phyloP scores from a whole-genome alignment of 1,140 invertebrate species.

The Scaptomyza graminum region DNA sequence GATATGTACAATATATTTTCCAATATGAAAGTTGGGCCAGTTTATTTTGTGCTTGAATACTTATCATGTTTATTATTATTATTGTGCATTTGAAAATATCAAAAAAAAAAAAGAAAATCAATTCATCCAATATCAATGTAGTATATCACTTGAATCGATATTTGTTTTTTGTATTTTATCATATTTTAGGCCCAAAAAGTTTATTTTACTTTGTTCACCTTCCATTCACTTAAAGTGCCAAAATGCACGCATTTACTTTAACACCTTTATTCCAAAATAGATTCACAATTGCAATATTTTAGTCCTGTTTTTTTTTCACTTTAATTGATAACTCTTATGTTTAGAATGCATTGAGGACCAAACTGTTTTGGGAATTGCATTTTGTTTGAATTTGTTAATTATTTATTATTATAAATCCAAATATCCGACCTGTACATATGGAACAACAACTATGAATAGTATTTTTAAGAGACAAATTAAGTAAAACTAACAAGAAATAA shows the following conservation, averaged over 20 bases:
- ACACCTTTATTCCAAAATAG: neutral
- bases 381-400: neutral
- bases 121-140: slow-evolving; percentile 25
- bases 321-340: neutral
- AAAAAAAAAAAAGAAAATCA: slow-evolving; percentile 8
- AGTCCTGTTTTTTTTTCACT: no score
- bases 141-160: no score
- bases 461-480: slow-evolving; percentile 14
- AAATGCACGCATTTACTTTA: slow-evolving; percentile 29
- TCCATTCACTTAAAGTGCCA: slow-evolving; percentile 39
- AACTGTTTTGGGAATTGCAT: slow-evolving; percentile 2
- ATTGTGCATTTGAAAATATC: slow-evolving; percentile 11
- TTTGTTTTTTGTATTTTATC: neutral
- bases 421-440: slow-evolving; percentile 17
- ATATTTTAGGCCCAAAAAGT: neutral
- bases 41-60: slow-evolving; percentile 8
- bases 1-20: neutral
- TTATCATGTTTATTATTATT: slow-evolving; percentile 14
- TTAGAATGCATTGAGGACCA: slow-evolving; percentile 26
- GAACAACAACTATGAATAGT: neutral
- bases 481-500: neutral
- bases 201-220: neutral
- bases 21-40: slow-evolving; percentile 22
- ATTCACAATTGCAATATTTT: neutral
- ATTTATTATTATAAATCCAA: slow-evolving; percentile 9